phyloP scores from a whole-genome alignment of 2,113 vertebrate genomes.

The Hyperoodon ampullatus region DNA sequence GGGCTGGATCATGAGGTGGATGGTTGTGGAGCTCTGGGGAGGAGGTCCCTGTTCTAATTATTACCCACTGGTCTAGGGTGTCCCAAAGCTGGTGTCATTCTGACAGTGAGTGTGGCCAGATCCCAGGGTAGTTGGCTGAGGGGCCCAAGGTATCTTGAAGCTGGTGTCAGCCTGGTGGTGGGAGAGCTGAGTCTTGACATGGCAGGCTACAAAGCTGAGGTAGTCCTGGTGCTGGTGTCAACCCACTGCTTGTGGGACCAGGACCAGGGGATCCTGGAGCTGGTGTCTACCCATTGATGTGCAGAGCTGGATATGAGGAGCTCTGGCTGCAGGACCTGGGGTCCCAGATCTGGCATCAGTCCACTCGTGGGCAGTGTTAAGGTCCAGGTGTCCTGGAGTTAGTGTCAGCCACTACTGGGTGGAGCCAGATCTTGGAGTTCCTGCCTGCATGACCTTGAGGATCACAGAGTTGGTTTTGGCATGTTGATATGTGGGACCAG shows the following conservation, averaged over 20 bases:
- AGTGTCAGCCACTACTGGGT: background rate
- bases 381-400: background rate
- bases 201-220: background rate
- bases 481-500: background rate
- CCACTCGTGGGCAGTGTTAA: too few relatives aligned
- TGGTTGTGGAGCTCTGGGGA: background rate
- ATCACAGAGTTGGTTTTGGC: background rate
- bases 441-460: background rate
- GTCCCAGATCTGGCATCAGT: background rate
- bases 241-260: background rate
- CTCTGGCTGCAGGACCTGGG: background rate
- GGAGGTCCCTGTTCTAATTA: background rate
- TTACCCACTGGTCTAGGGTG: background rate
- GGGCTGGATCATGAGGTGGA: background rate
- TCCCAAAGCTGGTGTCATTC: background rate
- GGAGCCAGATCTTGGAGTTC: background rate
- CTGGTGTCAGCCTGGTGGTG: background rate
- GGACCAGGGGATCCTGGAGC: background rate
- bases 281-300: background rate
- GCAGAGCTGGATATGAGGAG: background rate
- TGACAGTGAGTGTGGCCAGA: background rate
- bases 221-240: background rate
- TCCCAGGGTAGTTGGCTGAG: background rate
- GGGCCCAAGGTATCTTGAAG: background rate
- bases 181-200: background rate